A percentile compares a stretch with the other conserved stretches of the same genome.
Conservation (phyloP, 2,113 vertebrate genomes). For the Rhinogobius similis region DNA sequence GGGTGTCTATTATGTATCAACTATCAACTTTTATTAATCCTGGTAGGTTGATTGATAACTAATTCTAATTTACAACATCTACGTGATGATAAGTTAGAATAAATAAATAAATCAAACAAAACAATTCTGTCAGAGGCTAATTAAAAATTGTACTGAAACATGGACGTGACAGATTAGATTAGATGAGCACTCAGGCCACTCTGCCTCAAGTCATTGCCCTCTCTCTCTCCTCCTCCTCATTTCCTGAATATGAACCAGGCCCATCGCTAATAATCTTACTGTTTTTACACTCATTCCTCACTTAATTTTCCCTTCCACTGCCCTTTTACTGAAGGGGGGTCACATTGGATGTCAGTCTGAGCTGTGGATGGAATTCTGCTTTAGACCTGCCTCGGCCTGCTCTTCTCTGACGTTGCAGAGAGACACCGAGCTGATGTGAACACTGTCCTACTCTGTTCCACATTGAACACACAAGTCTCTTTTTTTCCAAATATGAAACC, state of each 20-base stretch:
- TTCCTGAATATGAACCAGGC: neutral
- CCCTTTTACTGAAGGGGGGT: neutral
- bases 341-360: conserved; percentile 20
- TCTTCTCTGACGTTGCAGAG: conserved; percentile 34
- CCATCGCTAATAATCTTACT: conserved; percentile 6
- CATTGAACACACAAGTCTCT: neutral
- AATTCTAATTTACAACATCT: too few species aligned
- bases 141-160: neutral
- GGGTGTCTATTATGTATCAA: too few species aligned
- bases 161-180: neutral
- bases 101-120: too few species aligned
- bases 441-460: conserved; percentile 18
- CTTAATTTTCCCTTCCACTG: conserved; percentile 19
- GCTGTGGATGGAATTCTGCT: conserved; percentile 35
- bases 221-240: neutral
- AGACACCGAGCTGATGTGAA: conserved; percentile 16
- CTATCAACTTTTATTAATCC: too few species aligned
- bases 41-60: too few species aligned
- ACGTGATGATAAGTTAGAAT: too few species aligned
- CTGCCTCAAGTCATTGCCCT: neutral
- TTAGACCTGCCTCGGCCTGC: conserved; percentile 40
- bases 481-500: neutral
- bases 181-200: neutral
- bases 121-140: too few species aligned
- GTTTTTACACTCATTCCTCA: conserved; percentile 26